phyloP scores from a whole-genome alignment of 1,140 invertebrate genomes.

The Tetraneura akinire region DNA sequence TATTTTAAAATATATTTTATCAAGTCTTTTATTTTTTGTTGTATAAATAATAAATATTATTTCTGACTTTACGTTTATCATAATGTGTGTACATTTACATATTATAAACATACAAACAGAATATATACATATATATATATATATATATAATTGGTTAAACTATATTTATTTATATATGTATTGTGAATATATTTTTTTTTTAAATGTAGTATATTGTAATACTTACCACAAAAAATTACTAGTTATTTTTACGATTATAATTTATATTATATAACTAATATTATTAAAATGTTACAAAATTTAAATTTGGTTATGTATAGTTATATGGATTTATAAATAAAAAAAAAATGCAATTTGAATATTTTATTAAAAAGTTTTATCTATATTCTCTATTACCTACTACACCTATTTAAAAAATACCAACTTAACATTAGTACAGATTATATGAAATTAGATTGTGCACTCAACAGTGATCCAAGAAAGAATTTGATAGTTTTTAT shows the following conservation, averaged over 20 bases:
- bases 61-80: conserved; percentile 25
- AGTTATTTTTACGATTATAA: conserved; percentile 43
- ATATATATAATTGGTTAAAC: conserved; percentile 33
- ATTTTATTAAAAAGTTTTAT: conserved; percentile 49
- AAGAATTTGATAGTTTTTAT: too few species aligned
- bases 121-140: conserved; percentile 12
- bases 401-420: too few species aligned
- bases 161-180: conserved; percentile 26
- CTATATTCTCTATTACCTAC: too few species aligned
- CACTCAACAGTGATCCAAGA: too few species aligned
- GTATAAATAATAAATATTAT: conserved; percentile 32
- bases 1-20: conserved; percentile 43
- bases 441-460: too few species aligned
- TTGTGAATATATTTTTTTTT: conserved; percentile 45
- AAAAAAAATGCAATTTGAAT: conserved; percentile 46
- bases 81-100: conserved; percentile 4
- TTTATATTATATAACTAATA: conserved; percentile 40
- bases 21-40: conserved; percentile 11
- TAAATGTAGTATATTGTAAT: conserved; percentile 41
- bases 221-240: conserved; percentile 38
- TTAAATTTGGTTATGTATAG: conserved; percentile 43
- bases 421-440: too few species aligned
- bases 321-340: conserved; percentile 40
- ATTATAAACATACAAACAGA: neutral
- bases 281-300: conserved; percentile 31